These are phyloP conservation scores for Solenopsis fugax DNA, from an alignment of 1,140 invertebrate genomes.

Conservation along the genomic window DNA sequence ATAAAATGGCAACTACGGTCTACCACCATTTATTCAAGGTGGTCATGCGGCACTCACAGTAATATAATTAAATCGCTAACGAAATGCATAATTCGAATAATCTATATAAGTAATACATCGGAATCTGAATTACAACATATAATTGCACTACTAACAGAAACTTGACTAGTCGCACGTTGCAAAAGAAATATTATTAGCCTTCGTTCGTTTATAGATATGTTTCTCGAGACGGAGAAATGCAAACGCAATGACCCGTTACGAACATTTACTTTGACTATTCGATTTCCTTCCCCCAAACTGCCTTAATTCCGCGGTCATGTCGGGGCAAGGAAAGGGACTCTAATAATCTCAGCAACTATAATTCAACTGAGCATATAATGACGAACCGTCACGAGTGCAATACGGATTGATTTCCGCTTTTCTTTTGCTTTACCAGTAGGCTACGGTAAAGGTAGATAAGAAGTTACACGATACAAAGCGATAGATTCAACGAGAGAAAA, in stretches of 20 bases:
- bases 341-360: constrained; percentile 34
- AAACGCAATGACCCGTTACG: neutral
- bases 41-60: neutral
- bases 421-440: constrained; percentile 24
- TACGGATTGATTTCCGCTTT: constrained; percentile 51
- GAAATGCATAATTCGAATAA: constrained; percentile 28
- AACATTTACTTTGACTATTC: constrained; percentile 6
- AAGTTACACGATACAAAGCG: constrained; percentile 48
- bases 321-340: neutral
- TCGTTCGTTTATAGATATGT: neutral
- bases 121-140: neutral
- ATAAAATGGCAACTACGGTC: constrained; percentile 2
- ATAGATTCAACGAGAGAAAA: neutral
- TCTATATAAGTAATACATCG: neutral
- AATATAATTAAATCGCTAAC: neutral
- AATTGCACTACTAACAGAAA: neutral
- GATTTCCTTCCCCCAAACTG: constrained; percentile 25
- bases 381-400: constrained; percentile 36
- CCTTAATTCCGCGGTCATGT: constrained; percentile 29
- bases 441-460: neutral
- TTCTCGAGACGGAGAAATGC: neutral
- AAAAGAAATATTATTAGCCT: neutral
- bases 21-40: neutral
- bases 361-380: constrained; percentile 40
- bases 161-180: neutral